phyloP scores from a whole-genome alignment of 2,797 vertebrate species.

The Poecilia gillii region DNA sequence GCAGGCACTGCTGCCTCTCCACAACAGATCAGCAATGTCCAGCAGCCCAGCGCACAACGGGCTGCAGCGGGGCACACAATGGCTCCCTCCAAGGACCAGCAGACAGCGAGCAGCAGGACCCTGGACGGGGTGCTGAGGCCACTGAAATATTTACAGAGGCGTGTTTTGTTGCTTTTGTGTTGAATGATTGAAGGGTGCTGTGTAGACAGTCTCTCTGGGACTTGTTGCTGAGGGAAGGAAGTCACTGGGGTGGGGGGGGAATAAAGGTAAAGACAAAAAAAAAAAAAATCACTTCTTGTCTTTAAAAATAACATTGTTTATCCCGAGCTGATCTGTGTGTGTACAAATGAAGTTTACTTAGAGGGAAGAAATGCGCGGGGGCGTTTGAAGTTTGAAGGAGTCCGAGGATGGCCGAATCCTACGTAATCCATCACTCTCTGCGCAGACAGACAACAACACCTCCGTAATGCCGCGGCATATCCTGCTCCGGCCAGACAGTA shows the following conservation, averaged over 20 bases:
- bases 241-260: conserved; percentile 10
- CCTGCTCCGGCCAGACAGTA: conserved; percentile 81
- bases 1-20: conserved; percentile 65
- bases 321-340: conserved; percentile 19
- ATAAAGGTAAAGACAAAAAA: background rate
- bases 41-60: conserved; percentile 60
- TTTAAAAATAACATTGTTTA: conserved; percentile 20
- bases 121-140: conserved; percentile 65
- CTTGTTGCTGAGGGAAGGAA: conserved; percentile 32
- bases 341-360: conserved; percentile 18
- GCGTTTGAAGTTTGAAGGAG: conserved; percentile 47
- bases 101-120: conserved; percentile 74
- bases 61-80: conserved; percentile 64
- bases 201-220: conserved; percentile 43
- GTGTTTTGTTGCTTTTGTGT: conserved; percentile 78
- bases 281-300: conserved; percentile 22
- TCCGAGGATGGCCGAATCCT: conserved; percentile 56
- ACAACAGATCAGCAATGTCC: conserved; percentile 73
- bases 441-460: conserved; percentile 67
- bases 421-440: conserved; percentile 62
- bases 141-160: conserved; percentile 81
- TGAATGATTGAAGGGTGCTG: conserved; percentile 65
- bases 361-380: conserved; percentile 26
- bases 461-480: conserved; percentile 53
- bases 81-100: conserved; percentile 68